phyloP scores from a whole-genome alignment of 2,113 vertebrate species.

The Sylvia atricapilla region DNA sequence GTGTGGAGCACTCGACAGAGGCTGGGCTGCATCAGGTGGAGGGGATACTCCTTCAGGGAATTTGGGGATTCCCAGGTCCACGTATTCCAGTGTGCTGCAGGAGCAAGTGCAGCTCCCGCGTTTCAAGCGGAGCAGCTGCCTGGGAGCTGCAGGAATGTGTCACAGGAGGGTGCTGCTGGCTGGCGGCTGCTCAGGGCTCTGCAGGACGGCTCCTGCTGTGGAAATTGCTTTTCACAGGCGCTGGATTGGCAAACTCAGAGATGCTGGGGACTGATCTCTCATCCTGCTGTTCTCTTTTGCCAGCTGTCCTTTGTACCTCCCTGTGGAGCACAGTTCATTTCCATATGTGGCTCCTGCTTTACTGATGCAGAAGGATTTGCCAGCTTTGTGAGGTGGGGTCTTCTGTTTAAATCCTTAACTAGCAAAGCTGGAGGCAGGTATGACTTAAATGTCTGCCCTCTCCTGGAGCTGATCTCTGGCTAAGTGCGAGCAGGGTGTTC shows the following conservation, averaged over 20 bases:
- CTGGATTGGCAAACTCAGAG: background rate
- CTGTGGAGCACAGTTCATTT: background rate
- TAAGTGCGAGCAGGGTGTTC: background rate
- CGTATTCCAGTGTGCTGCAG: background rate
- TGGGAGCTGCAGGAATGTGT: background rate
- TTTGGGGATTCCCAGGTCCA: background rate
- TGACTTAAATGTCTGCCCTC: background rate
- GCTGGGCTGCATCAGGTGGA: constrained; percentile 28
- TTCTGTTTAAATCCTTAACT: background rate
- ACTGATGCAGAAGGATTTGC: background rate
- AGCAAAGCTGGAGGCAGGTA: background rate
- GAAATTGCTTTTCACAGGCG: background rate
- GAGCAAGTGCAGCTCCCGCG: background rate
- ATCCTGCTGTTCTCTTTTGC: background rate
- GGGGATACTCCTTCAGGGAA: background rate
- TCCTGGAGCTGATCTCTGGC: background rate
- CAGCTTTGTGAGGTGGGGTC: background rate
- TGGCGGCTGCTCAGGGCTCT: background rate
- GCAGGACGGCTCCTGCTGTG: background rate
- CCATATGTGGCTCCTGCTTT: background rate
- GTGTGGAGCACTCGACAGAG: constrained; percentile 63
- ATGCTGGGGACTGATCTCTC: background rate
- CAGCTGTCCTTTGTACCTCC: background rate
- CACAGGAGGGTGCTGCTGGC: constrained; percentile 21
- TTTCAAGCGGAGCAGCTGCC: background rate